Evolutionary conservation across 2,113 vertebrate species (phyloP).

Genomic region (Chaetodon auriga): DNA sequence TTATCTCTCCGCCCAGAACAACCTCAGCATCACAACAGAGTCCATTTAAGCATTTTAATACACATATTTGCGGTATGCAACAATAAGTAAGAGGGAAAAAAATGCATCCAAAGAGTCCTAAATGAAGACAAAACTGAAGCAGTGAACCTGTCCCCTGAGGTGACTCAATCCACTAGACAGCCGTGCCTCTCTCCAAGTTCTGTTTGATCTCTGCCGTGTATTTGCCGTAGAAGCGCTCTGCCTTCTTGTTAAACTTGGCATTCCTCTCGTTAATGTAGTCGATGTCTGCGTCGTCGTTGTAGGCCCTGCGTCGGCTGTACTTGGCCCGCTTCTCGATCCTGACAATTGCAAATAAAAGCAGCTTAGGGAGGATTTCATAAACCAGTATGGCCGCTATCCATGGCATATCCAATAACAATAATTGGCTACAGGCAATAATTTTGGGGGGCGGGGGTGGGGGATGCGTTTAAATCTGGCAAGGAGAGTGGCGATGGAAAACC

Average conservation of each 20-base stretch:
- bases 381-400: slow-evolving; percentile 23
- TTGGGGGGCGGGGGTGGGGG: neutral
- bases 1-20: neutral
- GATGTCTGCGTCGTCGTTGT: slow-evolving; percentile 95
- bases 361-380: slow-evolving; percentile 46
- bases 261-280: slow-evolving; percentile 99
- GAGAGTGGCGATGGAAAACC: slow-evolving; percentile 51
- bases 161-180: slow-evolving; percentile 82
- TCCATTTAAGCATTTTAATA: neutral
- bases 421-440: slow-evolving; percentile 64
- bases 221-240: slow-evolving; percentile 97
- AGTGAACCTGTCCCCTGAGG: neutral
- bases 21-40: neutral
- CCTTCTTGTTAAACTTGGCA: slow-evolving; percentile 99
- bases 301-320: slow-evolving; percentile 94
- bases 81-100: neutral
- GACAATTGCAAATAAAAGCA: slow-evolving; percentile 62
- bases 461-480: slow-evolving; percentile 55
- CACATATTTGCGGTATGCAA: neutral
- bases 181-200: slow-evolving; percentile 97
- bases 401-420: slow-evolving; percentile 62
- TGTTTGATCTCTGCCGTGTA: slow-evolving; percentile 98
- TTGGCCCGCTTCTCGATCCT: slow-evolving; percentile 97
- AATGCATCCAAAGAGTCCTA: neutral
- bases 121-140: neutral